Evolutionary conservation across 2,113 vertebrate species (phyloP).

Genomic region (Balaeniceps rex): DNA sequence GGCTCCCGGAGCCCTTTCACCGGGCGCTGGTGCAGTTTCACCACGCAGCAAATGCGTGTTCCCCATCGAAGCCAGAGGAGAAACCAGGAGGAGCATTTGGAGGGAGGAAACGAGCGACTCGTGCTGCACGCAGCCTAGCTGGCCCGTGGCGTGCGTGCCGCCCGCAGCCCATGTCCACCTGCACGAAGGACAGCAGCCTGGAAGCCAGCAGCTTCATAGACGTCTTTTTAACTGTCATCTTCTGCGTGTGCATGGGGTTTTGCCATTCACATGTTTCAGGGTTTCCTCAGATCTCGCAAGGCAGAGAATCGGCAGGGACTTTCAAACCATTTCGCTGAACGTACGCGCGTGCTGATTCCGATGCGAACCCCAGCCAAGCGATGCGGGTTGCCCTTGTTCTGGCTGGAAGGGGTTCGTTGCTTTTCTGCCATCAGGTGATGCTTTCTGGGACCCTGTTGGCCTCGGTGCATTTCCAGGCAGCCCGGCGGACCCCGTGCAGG

Average conservation of each 20-base stretch:
- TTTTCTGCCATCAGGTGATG: background rate
- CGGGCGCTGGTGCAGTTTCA: background rate
- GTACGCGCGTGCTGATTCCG: background rate
- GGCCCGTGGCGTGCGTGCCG: background rate
- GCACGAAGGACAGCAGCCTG: background rate
- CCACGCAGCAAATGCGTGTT: background rate
- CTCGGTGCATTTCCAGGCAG: background rate
- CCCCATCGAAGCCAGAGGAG: background rate
- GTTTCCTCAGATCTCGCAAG: background rate
- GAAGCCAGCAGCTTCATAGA: background rate
- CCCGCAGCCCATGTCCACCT: background rate
- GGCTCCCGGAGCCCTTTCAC: background rate
- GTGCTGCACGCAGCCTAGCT: background rate
- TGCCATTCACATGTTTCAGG: rapidly evolving
- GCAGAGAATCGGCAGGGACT: background rate
- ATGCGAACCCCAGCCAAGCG: background rate
- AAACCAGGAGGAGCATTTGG: background rate
- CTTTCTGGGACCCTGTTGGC: background rate
- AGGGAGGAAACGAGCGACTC: background rate
- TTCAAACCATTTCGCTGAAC: background rate
- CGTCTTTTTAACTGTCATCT: background rate
- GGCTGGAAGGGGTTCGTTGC: background rate
- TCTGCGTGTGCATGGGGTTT: rapidly evolving
- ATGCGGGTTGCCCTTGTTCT: background rate
- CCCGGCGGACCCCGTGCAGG: background rate